Evolutionary conservation across 2,113 vertebrate species (phyloP).

Genomic region (Tetrax tetrax): DNA sequence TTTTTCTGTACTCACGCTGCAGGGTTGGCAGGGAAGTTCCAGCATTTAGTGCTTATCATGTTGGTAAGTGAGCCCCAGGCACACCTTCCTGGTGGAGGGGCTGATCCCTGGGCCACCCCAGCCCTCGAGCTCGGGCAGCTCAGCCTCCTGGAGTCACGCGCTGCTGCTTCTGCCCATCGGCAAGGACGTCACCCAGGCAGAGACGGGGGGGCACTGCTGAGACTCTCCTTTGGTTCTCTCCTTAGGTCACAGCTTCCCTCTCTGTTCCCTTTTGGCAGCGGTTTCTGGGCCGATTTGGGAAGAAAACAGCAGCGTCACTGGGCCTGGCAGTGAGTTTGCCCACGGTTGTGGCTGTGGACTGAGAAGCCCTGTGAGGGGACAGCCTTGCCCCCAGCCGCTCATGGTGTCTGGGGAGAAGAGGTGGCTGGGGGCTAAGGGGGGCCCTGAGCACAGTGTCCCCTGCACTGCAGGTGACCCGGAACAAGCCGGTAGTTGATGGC

Average conservation of each 20-base stretch:
- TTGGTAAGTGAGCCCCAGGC: slow-evolving; percentile 64
- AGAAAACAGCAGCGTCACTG: slow-evolving; percentile 71
- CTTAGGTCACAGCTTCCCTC: slow-evolving; percentile 70
- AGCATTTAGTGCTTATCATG: slow-evolving; percentile 74
- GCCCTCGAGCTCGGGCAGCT: not conserved
- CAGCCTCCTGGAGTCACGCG: not conserved
- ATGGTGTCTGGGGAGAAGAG: not conserved
- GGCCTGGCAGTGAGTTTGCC: slow-evolving; percentile 72
- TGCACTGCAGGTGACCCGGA: not conserved
- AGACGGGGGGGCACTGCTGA: not conserved
- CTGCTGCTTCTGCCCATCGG: not conserved
- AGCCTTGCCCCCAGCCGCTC: not conserved
- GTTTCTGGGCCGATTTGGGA: slow-evolving; percentile 74
- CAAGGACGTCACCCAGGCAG: not conserved
- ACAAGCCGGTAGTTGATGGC: not conserved
- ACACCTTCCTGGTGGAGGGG: not conserved
- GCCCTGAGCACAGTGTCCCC: not conserved
- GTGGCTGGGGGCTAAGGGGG: not conserved
- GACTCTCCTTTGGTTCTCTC: not conserved
- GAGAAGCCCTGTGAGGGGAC: not conserved
- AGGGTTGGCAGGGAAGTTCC: slow-evolving; percentile 71
- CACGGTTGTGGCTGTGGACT: not conserved
- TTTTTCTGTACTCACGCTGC: slow-evolving; percentile 77
- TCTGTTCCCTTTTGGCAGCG: slow-evolving; percentile 78
- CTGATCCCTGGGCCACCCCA: not conserved